Evolutionary conservation across 2,113 vertebrate genomes (phyloP).

Genomic region (Eonycteris spelaea): DNA sequence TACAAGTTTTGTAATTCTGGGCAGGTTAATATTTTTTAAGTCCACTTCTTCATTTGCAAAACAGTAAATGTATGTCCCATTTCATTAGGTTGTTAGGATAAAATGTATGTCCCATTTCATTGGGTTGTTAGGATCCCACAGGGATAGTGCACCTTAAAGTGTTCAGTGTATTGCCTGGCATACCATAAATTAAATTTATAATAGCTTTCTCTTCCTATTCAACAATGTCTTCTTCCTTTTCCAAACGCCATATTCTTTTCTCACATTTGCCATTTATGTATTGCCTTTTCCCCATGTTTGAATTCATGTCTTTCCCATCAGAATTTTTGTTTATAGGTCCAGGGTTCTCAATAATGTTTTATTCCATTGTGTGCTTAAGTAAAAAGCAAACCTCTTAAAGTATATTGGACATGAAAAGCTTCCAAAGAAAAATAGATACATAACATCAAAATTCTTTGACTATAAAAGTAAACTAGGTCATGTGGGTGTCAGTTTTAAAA

Average conservation of each 20-base stretch:
- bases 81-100: constrained; percentile 26
- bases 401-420: constrained; percentile 24
- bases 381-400: constrained; percentile 29
- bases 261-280: neutral
- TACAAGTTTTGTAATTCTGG: constrained; percentile 23
- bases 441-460: constrained; percentile 10
- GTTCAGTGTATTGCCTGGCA: neutral
- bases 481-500: constrained; percentile 21
- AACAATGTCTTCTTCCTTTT: neutral
- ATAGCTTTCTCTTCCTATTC: neutral
- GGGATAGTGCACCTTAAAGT: neutral
- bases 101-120: constrained; percentile 37
- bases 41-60: constrained; percentile 37
- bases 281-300: neutral
- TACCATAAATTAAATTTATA: neutral
- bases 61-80: constrained; percentile 26
- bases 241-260: neutral
- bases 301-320: neutral
- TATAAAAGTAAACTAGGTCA: constrained; percentile 42
- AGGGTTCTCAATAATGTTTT: neutral
- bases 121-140: neutral
- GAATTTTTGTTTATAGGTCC: constrained; percentile 31
- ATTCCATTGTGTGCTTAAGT: neutral
- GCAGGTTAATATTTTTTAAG: constrained; percentile 35
- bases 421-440: constrained; percentile 19